Conservation (phyloP, 2,113 vertebrate genomes). For the Kryptolebias marmoratus region DNA sequence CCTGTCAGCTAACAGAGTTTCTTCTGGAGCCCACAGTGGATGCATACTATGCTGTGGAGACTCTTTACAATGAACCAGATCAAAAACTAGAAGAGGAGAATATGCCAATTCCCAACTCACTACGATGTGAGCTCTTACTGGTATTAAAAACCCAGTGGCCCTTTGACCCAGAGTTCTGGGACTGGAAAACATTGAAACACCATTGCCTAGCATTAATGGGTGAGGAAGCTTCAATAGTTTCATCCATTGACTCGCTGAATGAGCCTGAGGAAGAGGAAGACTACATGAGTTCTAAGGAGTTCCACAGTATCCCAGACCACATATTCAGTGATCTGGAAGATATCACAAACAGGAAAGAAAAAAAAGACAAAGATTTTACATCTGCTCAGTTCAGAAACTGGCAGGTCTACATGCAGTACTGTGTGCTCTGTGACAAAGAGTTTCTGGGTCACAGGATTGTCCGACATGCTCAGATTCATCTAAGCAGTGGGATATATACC, state of each 20-base stretch:
- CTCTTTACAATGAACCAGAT: constrained; percentile 96
- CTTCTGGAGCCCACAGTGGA: constrained; percentile 96
- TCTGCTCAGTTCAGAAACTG: constrained; percentile 95
- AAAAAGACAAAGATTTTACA: constrained; percentile 93
- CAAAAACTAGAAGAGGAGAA: constrained; percentile 95
- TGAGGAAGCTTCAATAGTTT: constrained; percentile 96
- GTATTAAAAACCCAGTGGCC: constrained; percentile 98
- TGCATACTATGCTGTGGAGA: constrained; percentile 96
- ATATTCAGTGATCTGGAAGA: constrained; percentile 84
- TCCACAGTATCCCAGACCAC: constrained; percentile 82
- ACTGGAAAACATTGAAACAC: constrained; percentile 97
- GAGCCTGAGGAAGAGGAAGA: constrained; percentile 87
- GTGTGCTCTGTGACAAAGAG: constrained; percentile 96
- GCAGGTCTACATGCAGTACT: constrained; percentile 99
- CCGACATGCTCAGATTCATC: constrained; percentile 94
- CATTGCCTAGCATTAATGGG: constrained; percentile 96
- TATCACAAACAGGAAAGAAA: constrained; percentile 85
- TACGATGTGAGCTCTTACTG: constrained; percentile 94
- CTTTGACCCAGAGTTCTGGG: constrained; percentile 99
- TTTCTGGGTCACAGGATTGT: constrained; percentile 97
- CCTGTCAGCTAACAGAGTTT: constrained; percentile 97
- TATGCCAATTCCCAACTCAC: constrained; percentile 93
- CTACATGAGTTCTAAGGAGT: constrained; percentile 68
- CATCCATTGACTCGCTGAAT: constrained; percentile 94
- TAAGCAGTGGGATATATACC: constrained; percentile 88